These are phyloP conservation scores for Neofelis nebulosa DNA, from an alignment of 2,113 vertebrate species.

Conservation along the genomic window DNA sequence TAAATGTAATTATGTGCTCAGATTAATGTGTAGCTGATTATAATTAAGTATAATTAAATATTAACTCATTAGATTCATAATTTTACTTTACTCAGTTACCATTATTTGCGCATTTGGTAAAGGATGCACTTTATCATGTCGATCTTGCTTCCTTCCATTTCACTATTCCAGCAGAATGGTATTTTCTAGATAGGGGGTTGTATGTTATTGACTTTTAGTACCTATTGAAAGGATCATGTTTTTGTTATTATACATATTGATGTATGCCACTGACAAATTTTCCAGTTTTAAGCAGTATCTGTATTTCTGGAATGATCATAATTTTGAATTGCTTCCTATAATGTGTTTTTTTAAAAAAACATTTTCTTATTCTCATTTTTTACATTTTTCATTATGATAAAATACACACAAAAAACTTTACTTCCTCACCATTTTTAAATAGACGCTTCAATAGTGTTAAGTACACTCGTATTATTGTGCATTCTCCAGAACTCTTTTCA, in stretches of 20 bases:
- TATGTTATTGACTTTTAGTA: neutral
- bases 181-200: neutral
- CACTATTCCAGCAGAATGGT: neutral
- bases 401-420: neutral
- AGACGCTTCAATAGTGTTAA: neutral
- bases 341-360: neutral
- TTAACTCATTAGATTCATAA: neutral
- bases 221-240: neutral
- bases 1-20: neutral
- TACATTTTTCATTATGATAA: neutral
- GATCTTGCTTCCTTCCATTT: no score
- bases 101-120: neutral
- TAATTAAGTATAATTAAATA: neutral
- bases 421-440: neutral
- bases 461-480: neutral
- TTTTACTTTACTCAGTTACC: neutral
- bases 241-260: neutral
- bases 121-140: neutral
- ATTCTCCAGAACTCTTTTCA: neutral
- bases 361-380: neutral
- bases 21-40: neutral
- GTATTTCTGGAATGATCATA: neutral
- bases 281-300: neutral
- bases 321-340: neutral
- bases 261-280: neutral